Conservation (phyloP, 2,797 vertebrate species). For the Tragelaphus oryx region DNA sequence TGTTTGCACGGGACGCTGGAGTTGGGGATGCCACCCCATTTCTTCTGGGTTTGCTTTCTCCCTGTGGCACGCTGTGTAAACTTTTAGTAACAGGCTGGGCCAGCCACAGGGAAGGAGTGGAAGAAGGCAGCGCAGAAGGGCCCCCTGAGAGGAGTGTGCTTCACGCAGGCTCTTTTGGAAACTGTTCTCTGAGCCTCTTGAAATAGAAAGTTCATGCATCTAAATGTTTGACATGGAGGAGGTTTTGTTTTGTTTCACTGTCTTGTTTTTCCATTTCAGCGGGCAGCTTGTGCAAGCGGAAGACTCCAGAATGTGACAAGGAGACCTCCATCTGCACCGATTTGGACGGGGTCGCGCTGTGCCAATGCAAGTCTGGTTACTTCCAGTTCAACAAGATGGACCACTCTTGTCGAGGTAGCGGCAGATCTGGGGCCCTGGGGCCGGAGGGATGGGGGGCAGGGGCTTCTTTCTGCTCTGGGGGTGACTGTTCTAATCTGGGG, state of each 20-base stretch:
- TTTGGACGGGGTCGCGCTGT: conserved; percentile 83
- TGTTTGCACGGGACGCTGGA: background rate
- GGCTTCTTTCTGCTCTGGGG: background rate
- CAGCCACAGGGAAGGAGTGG: background rate
- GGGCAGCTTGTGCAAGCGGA: conserved; percentile 89
- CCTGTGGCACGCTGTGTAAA: accelerated
- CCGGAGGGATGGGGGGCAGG: background rate
- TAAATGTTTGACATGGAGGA: background rate
- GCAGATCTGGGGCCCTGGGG: background rate
- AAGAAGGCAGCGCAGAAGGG: background rate
- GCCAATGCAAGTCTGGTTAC: conserved; percentile 92
- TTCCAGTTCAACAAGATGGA: conserved; percentile 95
- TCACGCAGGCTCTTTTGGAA: background rate
- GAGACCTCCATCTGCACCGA: conserved; percentile 91
- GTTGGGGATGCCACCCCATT: background rate
- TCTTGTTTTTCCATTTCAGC: conserved; percentile 77
- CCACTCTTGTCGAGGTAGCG: conserved; percentile 90
- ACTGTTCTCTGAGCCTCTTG: background rate
- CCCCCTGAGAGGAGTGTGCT: background rate
- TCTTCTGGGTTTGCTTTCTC: background rate
- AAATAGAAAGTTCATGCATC: background rate
- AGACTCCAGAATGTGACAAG: conserved; percentile 87
- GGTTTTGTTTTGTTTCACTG: conserved; percentile 15
- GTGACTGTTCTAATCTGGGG: conserved; percentile 54
- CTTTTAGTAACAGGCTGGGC: background rate